A percentile compares a stretch with the other conserved stretches of the same genome.
Conservation (phyloP, 2,888 invertebrate species). For the Habroteleia sp. region DNA sequence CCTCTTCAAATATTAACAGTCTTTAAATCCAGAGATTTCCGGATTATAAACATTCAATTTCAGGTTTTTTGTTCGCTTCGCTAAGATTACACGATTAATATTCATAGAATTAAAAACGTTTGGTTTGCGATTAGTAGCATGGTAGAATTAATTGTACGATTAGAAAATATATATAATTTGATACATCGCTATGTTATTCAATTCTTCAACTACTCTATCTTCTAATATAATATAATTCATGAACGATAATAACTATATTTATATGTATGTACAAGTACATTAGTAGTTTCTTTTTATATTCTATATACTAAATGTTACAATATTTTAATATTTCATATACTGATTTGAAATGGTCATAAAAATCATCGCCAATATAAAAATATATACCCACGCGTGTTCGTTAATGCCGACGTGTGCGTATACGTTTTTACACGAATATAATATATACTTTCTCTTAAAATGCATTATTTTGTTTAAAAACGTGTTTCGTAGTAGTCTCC, state of each 20-base stretch:
- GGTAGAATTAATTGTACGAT: neutral
- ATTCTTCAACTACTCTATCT: slow-evolving; percentile 8
- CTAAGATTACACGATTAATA: too few relatives aligned
- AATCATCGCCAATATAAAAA: slow-evolving; percentile 16
- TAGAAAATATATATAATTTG: slow-evolving; percentile 29
- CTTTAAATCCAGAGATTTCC: neutral
- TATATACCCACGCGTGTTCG: neutral
- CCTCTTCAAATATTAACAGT: slow-evolving; percentile 14
- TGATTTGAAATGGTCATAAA: slow-evolving; percentile 26
- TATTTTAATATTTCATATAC: slow-evolving; percentile 23
- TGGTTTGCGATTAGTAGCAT: too few relatives aligned
- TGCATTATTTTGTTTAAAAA: slow-evolving; percentile 43
- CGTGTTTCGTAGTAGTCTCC: slow-evolving; percentile 19
- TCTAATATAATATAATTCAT: slow-evolving; percentile 26
- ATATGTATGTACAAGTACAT: slow-evolving; percentile 32
- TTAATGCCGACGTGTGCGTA: neutral
- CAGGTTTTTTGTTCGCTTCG: too few relatives aligned
- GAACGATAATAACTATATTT: slow-evolving; percentile 23
- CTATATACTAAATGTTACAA: slow-evolving; percentile 9
- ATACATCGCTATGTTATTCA: slow-evolving; percentile 45
- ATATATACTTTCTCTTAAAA: slow-evolving; percentile 42
- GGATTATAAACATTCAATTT: neutral
- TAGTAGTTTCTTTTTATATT: slow-evolving; percentile 9
- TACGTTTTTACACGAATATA: slow-evolving; percentile 15
- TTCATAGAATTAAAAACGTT: slow-evolving; percentile 4